These are phyloP conservation scores for Eclectus roratus DNA, from an alignment of 2,113 vertebrate genomes.

Conservation along the genomic window DNA sequence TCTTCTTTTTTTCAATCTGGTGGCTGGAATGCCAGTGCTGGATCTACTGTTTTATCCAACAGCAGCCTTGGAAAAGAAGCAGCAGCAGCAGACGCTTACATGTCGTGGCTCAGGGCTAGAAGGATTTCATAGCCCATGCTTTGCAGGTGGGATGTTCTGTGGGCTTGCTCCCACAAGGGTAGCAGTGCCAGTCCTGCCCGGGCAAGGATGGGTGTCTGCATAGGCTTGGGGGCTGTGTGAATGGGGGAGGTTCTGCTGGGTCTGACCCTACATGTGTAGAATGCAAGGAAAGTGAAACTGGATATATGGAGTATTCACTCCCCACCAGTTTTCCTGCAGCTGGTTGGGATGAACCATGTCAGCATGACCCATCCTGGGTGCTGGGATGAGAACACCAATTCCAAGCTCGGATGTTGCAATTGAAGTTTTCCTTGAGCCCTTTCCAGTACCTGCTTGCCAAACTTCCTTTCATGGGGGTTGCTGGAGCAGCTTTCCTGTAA, in stretches of 20 bases:
- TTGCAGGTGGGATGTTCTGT: neutral
- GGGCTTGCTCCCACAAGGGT: accelerated
- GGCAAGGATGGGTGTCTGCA: accelerated
- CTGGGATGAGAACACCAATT: accelerated
- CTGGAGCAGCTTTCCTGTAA: neutral
- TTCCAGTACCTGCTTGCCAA: neutral
- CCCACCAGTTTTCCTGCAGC: neutral
- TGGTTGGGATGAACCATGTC: accelerated
- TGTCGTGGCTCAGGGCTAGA: accelerated
- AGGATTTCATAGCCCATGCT: neutral
- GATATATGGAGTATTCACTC: accelerated
- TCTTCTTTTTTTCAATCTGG: neutral
- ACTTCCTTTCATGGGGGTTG: neutral
- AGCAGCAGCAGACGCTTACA: neutral
- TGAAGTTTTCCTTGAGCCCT: neutral
- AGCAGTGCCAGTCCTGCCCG: neutral
- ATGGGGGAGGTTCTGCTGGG: neutral
- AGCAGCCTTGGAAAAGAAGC: neutral
- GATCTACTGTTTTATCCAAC: neutral
- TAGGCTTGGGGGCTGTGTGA: accelerated
- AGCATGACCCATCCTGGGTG: accelerated
- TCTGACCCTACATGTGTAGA: neutral
- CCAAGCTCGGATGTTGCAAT: neutral
- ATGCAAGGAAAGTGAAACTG: neutral
- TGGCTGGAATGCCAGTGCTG: neutral